phyloP scores from a whole-genome alignment of 2,888 invertebrate species.

The Tethea ocularis region DNA sequence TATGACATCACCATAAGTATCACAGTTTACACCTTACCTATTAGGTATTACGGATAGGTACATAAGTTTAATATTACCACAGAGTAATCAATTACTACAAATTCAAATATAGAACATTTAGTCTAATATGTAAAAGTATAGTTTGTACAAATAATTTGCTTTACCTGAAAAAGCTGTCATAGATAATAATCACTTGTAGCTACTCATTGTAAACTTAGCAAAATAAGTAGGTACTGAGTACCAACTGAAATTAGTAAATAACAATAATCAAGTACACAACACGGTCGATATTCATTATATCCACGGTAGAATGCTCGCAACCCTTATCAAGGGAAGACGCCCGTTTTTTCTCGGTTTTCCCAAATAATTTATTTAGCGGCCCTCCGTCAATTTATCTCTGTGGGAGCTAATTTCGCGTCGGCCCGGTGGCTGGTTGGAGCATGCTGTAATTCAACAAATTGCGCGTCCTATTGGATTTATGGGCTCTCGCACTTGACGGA shows the following conservation, averaged over 20 bases:
- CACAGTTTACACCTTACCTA: too few species aligned
- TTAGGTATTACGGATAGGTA: too few species aligned
- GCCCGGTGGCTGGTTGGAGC: constrained; percentile 81
- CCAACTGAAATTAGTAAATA: constrained; percentile 12
- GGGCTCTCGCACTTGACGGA: constrained; percentile 78
- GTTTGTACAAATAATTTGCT: too few species aligned
- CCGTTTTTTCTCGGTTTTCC: constrained; percentile 84
- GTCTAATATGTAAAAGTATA: too few species aligned
- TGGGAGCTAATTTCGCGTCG: constrained; percentile 83
- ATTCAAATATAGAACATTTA: too few species aligned
- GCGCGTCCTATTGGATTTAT: constrained; percentile 81
- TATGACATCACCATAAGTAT: too few species aligned
- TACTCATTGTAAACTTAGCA: too few species aligned
- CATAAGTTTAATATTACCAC: too few species aligned
- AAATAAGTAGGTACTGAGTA: too few species aligned
- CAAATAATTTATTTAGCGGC: constrained; percentile 84
- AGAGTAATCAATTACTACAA: too few species aligned
- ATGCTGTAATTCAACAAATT: constrained; percentile 84
- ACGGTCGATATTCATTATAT: constrained; percentile 79
- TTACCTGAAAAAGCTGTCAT: too few species aligned
- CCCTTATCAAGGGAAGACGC: constrained; percentile 83
- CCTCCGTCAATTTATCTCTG: constrained; percentile 82
- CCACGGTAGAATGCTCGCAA: constrained; percentile 68
- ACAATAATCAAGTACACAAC: constrained; percentile 27
- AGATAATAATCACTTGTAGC: too few species aligned